Percentiles rank a stretch among this genome's conserved stretches.
These are phyloP conservation scores for Drosophila imparisetae DNA, from an alignment of 2,888 invertebrate species.

Conservation along the genomic window DNA sequence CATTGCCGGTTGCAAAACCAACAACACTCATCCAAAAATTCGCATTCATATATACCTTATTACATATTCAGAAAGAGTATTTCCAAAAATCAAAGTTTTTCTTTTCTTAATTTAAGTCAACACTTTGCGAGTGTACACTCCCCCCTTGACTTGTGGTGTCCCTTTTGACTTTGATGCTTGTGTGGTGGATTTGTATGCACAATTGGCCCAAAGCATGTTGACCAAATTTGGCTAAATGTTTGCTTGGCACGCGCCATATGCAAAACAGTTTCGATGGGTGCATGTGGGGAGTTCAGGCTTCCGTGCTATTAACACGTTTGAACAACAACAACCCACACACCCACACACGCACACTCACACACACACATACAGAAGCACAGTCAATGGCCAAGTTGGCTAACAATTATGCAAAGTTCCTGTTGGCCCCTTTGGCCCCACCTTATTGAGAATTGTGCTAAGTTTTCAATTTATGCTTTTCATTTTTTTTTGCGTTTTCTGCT, in stretches of 20 bases:
- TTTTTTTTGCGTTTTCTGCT: constrained; percentile 58
- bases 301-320: constrained; percentile 79
- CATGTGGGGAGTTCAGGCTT: constrained; percentile 67
- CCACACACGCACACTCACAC: not conserved
- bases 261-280: constrained; percentile 56
- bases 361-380: constrained; percentile 23
- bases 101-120: not conserved
- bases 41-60: not conserved
- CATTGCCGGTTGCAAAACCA: constrained; percentile 39
- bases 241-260: constrained; percentile 81
- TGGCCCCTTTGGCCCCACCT: constrained; percentile 23
- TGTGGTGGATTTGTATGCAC: constrained; percentile 53
- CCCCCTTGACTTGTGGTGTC: constrained; percentile 7
- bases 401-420: constrained; percentile 77
- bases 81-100: not conserved
- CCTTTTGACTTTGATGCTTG: constrained; percentile 36
- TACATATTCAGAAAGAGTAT: not conserved
- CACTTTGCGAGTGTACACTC: not conserved
- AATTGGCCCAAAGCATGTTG: constrained; percentile 46
- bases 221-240: constrained; percentile 75
- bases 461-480: constrained; percentile 64
- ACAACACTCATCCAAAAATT: not conserved
- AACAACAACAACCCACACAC: constrained; percentile 15
- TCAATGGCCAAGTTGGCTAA: constrained; percentile 51
- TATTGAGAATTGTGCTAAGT: constrained; percentile 51